Base-by-base conservation (phyloP, 1,140 invertebrate genomes). In the Caenorhabditis inopinata region DNA sequence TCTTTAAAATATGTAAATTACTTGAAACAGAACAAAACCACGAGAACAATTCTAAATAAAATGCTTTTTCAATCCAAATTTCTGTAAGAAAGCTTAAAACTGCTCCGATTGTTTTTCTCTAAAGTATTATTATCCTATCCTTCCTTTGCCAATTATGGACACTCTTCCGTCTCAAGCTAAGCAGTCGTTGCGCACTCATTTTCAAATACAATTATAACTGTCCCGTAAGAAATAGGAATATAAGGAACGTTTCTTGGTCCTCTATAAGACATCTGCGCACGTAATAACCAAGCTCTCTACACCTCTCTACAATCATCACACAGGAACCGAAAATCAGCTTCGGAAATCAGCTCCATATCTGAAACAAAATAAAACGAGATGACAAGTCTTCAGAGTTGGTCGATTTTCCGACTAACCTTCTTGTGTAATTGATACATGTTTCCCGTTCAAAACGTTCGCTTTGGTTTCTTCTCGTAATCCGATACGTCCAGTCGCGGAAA, bases 151-250 rank as follows among this genome's bases (percentile, higher is more conserved):
- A 68, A 68, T 68, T 68, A 68, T 42, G 32, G 32, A 68, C 58
- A 68, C 58, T 32, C 58, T 58, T 14, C 51, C 48, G 7, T 58
- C 51, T 51, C 21, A 6, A 62, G 27, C 27, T 62, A 68, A 68
- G 58, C 32, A 68, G 58, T 68, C 58, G 29, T 68, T 42, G 58
- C 58, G 38, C 58, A 68, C 58, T 32, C 58, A 68, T 68, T 68
- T 18, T 32, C 58, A 68, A 68, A 68, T 68, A 68, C 58, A 68
- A 68, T 68, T 68, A 68, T 68, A 68, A 68, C 58, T 29, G 58
- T 68, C 58, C 58, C 58, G 58, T 68, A 68, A 68, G 58, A 68
- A 68, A 68, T 38, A 21, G 58, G 38, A 42, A 42, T 42, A 42
- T 6, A 9, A 53, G 18, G 58, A 68, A 68, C 58, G 58, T 42